Conservation (phyloP, 1,140 invertebrate genomes). For the Drosophila albomicans region DNA sequence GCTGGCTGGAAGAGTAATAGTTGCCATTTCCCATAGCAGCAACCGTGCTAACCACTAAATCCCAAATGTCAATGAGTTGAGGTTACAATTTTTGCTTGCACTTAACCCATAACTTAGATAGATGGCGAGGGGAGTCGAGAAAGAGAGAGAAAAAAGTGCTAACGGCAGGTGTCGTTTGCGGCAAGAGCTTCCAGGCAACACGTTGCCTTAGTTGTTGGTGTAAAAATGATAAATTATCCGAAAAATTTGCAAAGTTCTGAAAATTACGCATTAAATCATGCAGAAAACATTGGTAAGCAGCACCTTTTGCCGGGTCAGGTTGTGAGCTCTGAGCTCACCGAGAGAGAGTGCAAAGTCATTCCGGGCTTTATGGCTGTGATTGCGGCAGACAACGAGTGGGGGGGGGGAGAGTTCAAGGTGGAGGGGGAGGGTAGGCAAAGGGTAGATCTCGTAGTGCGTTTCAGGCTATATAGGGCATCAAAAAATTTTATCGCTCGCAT, state of each 20-base stretch:
- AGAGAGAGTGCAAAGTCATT: conserved; percentile 68
- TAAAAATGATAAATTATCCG: conserved; percentile 78
- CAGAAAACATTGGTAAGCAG: conserved; percentile 45
- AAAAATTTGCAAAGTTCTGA: conserved; percentile 78
- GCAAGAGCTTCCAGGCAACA: conserved; percentile 22
- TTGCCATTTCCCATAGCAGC: conserved; percentile 8
- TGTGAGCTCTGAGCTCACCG: neutral
- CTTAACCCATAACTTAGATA: conserved; percentile 57
- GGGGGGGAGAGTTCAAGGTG: no score
- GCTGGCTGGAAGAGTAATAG: neutral
- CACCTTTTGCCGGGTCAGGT: conserved; percentile 15
- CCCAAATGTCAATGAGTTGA: conserved; percentile 75
- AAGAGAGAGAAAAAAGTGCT: conserved; percentile 35
- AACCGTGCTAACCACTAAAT: conserved; percentile 52
- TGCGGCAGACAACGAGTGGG: conserved; percentile 23
- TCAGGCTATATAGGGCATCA: conserved; percentile 31
- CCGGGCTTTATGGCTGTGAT: conserved; percentile 73
- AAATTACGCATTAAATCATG: conserved; percentile 82
- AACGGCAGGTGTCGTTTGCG: conserved; percentile 63
- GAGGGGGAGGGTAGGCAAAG: neutral
- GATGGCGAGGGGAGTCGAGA: neutral
- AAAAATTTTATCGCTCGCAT: conserved; percentile 72
- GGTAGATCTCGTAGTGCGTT: conserved; percentile 17
- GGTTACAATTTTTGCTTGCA: conserved; percentile 70
- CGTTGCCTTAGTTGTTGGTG: conserved; percentile 15